Conservation (phyloP, 2,113 vertebrate genomes). For the Saguinus imperator region DNA sequence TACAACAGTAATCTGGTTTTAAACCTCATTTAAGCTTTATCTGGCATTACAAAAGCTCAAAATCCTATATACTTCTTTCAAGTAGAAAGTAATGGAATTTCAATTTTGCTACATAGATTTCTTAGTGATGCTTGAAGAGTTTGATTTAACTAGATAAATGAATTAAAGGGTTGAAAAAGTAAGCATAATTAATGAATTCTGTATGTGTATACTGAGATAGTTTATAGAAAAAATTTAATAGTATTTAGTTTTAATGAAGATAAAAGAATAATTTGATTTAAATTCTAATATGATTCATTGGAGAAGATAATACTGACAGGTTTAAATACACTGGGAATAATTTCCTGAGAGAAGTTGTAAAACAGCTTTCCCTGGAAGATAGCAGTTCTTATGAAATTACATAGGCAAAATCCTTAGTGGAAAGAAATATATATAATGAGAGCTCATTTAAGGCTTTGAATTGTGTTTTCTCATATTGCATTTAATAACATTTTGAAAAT, state of each 20-base stretch:
- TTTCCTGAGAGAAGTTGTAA: not conserved
- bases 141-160: slow-evolving; percentile 58
- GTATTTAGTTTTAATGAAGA: not conserved
- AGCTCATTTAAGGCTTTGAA: not conserved
- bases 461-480: not conserved
- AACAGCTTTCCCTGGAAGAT: not conserved
- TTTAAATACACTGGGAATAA: not conserved
- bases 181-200: not conserved
- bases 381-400: not conserved
- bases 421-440: not conserved
- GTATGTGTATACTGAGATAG: not conserved
- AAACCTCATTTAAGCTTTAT: slow-evolving; percentile 62
- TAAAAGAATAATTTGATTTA: not conserved
- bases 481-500: slow-evolving; percentile 16
- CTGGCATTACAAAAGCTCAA: slow-evolving; percentile 61
- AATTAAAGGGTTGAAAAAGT: slow-evolving; percentile 42
- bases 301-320: not conserved
- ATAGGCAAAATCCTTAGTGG: not conserved
- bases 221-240: not conserved
- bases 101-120: slow-evolving; percentile 62
- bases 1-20: slow-evolving; percentile 52
- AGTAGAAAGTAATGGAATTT: slow-evolving; percentile 61
- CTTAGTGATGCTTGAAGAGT: slow-evolving; percentile 60
- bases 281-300: not conserved
- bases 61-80: slow-evolving; percentile 61